These are phyloP conservation scores for Takifugu flavidus DNA, from an alignment of 2,113 vertebrate genomes.

Conservation along the genomic window DNA sequence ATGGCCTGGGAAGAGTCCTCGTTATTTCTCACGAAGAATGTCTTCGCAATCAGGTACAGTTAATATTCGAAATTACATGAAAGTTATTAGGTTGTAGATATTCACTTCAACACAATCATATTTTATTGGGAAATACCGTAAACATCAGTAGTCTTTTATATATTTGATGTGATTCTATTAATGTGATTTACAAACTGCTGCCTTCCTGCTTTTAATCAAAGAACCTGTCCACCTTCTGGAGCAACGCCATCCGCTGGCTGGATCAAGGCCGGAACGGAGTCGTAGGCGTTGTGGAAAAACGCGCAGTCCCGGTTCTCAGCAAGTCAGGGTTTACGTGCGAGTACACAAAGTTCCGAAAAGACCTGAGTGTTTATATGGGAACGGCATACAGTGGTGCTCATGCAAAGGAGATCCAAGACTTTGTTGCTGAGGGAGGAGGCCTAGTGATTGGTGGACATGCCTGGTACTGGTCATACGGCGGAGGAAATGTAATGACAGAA, in stretches of 20 bases:
- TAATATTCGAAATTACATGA: neutral
- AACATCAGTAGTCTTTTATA: neutral
- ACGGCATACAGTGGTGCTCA: slow-evolving; percentile 34
- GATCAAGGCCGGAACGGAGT: slow-evolving; percentile 59
- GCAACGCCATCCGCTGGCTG: slow-evolving; percentile 75
- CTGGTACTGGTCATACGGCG: slow-evolving; percentile 77
- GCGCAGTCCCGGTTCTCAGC: slow-evolving; percentile 1
- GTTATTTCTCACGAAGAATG: slow-evolving; percentile 65
- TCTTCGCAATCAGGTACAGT: neutral
- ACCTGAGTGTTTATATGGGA: slow-evolving; percentile 44
- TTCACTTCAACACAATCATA: too few relatives aligned
- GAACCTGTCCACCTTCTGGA: slow-evolving; percentile 59
- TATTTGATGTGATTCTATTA: neutral
- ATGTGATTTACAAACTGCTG: neutral
- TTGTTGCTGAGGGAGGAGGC: slow-evolving; percentile 82
- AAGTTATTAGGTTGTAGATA: neutral
- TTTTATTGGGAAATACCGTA: neutral
- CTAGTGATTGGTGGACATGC: slow-evolving; percentile 81
- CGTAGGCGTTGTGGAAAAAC: slow-evolving; percentile 34
- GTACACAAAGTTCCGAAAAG: slow-evolving; percentile 21
- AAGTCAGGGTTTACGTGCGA: slow-evolving; percentile 22
- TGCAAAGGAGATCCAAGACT: slow-evolving; percentile 61
- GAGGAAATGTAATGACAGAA: slow-evolving; percentile 57
- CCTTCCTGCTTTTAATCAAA: slow-evolving; percentile 9
- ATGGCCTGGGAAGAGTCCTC: slow-evolving; percentile 73